phyloP scores from a whole-genome alignment of 2,113 vertebrate genomes.

The Trematocara zebra region DNA sequence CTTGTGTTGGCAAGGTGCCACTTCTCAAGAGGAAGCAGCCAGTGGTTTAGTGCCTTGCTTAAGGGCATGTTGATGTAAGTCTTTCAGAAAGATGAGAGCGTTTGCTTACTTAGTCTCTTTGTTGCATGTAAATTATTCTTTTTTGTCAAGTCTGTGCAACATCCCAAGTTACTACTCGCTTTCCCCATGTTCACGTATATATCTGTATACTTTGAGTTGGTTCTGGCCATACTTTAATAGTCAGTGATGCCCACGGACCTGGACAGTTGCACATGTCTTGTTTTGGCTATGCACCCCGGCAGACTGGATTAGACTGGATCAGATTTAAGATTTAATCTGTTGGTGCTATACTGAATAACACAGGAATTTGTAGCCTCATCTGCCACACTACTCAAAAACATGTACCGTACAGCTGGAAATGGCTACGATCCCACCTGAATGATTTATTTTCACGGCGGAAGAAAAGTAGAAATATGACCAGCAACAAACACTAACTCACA shows the following conservation, averaged over 20 bases:
- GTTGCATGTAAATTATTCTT: neutral
- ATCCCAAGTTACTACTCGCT: neutral
- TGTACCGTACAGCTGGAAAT: neutral
- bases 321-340: neutral
- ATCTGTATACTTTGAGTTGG: neutral
- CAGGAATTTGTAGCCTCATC: neutral
- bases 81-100: neutral
- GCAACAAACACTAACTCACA: neutral
- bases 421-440: neutral
- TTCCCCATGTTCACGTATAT: neutral
- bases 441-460: neutral
- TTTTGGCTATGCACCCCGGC: neutral
- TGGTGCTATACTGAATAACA: neutral
- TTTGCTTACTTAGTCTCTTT: neutral
- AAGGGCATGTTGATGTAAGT: neutral
- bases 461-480: neutral
- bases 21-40: neutral
- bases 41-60: constrained; percentile 10
- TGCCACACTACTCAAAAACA: neutral
- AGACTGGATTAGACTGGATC: neutral
- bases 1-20: neutral
- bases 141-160: neutral
- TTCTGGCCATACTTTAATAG: neutral
- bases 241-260: neutral
- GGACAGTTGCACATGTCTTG: neutral